Evolutionary conservation across 1,140 invertebrate genomes (phyloP), one percentile per base, ranked within the genome.

Genomic region (Habropoda laboriosa): DNA sequence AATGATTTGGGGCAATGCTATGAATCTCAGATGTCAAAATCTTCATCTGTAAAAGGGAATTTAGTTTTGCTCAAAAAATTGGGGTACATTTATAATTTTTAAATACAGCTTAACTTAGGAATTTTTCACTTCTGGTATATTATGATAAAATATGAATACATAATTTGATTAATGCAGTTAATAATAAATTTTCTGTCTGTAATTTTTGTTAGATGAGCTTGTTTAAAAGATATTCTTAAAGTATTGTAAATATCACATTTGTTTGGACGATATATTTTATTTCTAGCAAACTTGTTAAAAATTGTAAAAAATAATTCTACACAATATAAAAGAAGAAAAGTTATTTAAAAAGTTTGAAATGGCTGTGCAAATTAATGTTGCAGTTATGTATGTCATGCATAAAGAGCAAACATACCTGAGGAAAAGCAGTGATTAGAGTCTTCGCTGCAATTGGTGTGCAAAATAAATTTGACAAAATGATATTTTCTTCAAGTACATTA

Each of bases 21-120:
- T 99, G 97, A 55, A 99, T 94, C 93, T 99, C 98, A 1, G 98
- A 98, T 1, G 98, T 99, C 60, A 99, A 94, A 86, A 99, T 98
- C 91, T 97, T 98, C 95, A 99, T 96, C 93, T 96, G 89, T 82
- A 94, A 94, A 78, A 88, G 68, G 72, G 21, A 79, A 64, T 42
- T 8, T 6, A 72, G 16, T 27, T 78, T 58, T 8, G 64, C 45
- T 64, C 7, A 57, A 47, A 70, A 40, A 49, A 51, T 35, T 21
- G 18, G 21, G 0, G 51, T 45, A 7, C 24, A 55, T 47, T 47
- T 38, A 21, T 12, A n/a, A 55, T 16, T 24, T 63, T 18, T 13
- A 53, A 64, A 40, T 64, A n/a, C 5, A n/a, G 0, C 24, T 53
- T 68, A 38, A 55, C 7, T 35, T n/a, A 35, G n/a, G 40, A 53